Base-by-base conservation (phyloP, 2,797 vertebrate species). In the Lemur catta region DNA sequence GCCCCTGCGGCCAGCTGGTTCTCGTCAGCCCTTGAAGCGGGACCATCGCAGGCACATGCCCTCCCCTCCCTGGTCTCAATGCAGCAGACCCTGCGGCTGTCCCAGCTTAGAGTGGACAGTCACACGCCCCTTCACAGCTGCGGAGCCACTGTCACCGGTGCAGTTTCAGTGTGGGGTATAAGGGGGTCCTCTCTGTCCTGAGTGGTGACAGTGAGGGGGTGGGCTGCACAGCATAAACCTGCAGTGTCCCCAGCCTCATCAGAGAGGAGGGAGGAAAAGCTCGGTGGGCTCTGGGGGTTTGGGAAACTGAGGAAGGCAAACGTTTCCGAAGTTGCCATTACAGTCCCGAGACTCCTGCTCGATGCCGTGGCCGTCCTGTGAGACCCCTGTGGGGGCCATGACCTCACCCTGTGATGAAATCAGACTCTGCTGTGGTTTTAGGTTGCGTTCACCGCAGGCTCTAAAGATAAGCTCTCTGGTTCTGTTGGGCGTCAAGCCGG, bases 341-440 rank as follows among this genome's bases (percentile, higher is more conserved):
- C 33, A n/a, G 50, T 18, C 63, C 63, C 10, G 35, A 13, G 38
- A 0, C 26, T 69, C 50, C 59, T 2, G 59, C n/a, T 61, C 79
- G 7, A 61, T 10, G 30, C 43, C 13, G 1, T 9, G 9, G 35
- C 63, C 9, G 3, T 43, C 13, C 5, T 0, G 12, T 14, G 13
- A 75, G 55, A 55, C 35, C 3, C 30, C 38, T 6, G 65, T 12
- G 69, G 30, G 50, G 24, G 33, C 61, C 61, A 10, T 7, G 24
- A 81, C 2, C 30, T 30, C 33, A 20, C 41, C 7, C 11, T 13
- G 7, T 18, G n/a, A 15, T 43, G 48, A 65, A 84, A 20, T 28
- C 50, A 76, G 59, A 43, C 61, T 79, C 59, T 14, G 46, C 57
- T 55, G 46, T 5, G 24, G 46, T n/a, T 41, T 50, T 28, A 17